Percentiles rank a stretch among this genome's conserved stretches.
Evolutionary conservation across 2,888 invertebrate genomes (phyloP).

Genomic region (Cryptus armator): DNA sequence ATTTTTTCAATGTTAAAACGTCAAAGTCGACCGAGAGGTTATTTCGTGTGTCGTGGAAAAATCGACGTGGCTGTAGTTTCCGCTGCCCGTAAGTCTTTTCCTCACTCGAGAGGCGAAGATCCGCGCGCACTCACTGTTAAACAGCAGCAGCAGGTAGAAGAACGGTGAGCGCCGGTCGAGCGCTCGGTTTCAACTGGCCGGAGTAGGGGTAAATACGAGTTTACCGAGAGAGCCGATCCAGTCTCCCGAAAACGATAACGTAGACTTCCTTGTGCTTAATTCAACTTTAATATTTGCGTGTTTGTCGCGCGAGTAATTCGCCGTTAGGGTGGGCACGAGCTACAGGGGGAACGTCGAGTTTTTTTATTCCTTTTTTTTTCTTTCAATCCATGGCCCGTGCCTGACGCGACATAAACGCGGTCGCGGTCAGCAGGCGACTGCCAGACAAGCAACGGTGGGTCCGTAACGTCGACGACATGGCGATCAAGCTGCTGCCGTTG

Average conservation of each 20-base stretch:
- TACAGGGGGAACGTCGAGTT: constrained; percentile 31
- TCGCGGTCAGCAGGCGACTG: constrained; percentile 84
- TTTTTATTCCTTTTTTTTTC: constrained; percentile 2
- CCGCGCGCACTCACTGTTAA: constrained; percentile 52
- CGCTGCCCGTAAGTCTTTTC: neutral
- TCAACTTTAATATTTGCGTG: constrained; percentile 1
- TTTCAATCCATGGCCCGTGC: constrained; percentile 79
- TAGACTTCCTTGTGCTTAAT: neutral
- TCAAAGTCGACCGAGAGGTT: no score
- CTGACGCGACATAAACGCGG: constrained; percentile 78
- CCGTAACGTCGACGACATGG: constrained; percentile 63
- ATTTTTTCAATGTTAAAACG: no score
- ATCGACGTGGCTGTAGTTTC: constrained; percentile 2
- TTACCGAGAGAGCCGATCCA: constrained; percentile 14
- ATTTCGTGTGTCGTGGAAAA: neutral
- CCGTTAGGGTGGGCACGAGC: constrained; percentile 63
- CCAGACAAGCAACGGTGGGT: constrained; percentile 73
- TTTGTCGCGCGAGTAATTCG: constrained; percentile 2
- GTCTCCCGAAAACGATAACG: constrained; percentile 1
- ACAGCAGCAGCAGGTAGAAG: constrained; percentile 47
- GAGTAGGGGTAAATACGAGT: constrained; percentile 16
- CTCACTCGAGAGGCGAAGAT: neutral
- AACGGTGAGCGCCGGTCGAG: constrained; percentile 46
- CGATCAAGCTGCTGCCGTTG: constrained; percentile 48
- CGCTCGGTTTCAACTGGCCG: constrained; percentile 39